Evolutionary conservation across 2,888 invertebrate genomes (phyloP), one percentile per base, ranked within the genome.

Genomic region (Erebia epiphron): DNA sequence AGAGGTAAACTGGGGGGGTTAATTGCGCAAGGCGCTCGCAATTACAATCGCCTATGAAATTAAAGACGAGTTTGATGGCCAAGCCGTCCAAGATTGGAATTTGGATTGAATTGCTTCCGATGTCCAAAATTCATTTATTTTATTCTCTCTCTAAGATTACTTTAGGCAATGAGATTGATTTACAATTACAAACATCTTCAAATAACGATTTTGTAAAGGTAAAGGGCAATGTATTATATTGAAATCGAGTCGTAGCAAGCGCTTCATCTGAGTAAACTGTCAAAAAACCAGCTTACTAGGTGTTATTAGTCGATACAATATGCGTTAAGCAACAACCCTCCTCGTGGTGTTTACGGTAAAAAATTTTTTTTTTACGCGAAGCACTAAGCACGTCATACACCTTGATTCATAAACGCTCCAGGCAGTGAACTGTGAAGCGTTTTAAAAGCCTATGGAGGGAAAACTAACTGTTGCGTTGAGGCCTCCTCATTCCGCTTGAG

Each of bases 1-100:
- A 81, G 82, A 86, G 82, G 83, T 79, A 83, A 88, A 89, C 86
- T 85, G 85, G 67, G 56, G 21, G 26, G 60, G 35, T 35, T 21
- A 49, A 16, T 35, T 58, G 16, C 62, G 14, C 13, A 49, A 46
- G 14, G 46, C 13, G 4, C 13, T 21, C 18, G 62, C 61, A 49
- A 46, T 61, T 13, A 61, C 46, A 49, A 62, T 43, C 43, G 16
- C 43, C 11, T 43, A 18, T 1, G 43, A 43, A 61, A 46, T 61
- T 41, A 3, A 41, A 60, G 60, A 18, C 54, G 50, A 50, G n/a
- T 7, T 50, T 50, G 50, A 50, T 50, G 1, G 50, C 1, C 1
- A 10, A 54, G 18, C 54, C 18, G 11, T 11, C 10, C 3, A 16
- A 11, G n/a, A 60, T 14, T 41, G 41, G 3, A 41, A 41, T 41